A percentile compares a stretch with the other conserved stretches of the same genome.
phyloP scores from a whole-genome alignment of 2,113 vertebrate genomes.

The Bambusicola thoracicus region DNA sequence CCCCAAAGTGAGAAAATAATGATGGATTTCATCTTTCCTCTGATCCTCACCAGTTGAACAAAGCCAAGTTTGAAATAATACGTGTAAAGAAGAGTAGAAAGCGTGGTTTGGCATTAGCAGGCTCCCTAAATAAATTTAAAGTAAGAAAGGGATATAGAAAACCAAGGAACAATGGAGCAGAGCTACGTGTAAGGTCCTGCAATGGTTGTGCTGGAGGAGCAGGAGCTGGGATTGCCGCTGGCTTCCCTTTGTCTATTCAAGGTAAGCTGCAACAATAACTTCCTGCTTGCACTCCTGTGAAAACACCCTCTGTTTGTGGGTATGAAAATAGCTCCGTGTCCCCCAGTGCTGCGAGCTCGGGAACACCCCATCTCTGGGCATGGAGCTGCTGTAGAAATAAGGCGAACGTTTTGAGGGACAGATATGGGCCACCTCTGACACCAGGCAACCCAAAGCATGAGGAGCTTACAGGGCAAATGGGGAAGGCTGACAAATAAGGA shows the following conservation, averaged over 20 bases:
- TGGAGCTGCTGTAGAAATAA: rapidly evolving
- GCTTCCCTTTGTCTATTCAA: constrained; percentile 60
- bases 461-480: not conserved
- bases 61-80: constrained; percentile 43
- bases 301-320: constrained; percentile 28
- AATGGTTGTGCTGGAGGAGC: not conserved
- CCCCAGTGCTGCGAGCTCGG: not conserved
- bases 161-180: not conserved
- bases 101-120: not conserved
- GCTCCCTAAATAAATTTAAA: not conserved
- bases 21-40: not conserved
- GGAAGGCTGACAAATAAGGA: not conserved
- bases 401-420: not conserved
- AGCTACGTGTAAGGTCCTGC: not conserved
- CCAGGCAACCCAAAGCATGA: not conserved
- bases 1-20: constrained; percentile 62
- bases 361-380: not conserved
- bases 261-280: constrained; percentile 38
- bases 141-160: constrained; percentile 1
- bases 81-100: not conserved
- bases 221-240: not conserved
- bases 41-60: constrained; percentile 26
- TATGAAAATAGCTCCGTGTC: not conserved
- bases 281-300: constrained; percentile 34
- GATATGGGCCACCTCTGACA: not conserved